Base-by-base conservation (phyloP, 2,888 invertebrate species). In the Autographa gamma region DNA sequence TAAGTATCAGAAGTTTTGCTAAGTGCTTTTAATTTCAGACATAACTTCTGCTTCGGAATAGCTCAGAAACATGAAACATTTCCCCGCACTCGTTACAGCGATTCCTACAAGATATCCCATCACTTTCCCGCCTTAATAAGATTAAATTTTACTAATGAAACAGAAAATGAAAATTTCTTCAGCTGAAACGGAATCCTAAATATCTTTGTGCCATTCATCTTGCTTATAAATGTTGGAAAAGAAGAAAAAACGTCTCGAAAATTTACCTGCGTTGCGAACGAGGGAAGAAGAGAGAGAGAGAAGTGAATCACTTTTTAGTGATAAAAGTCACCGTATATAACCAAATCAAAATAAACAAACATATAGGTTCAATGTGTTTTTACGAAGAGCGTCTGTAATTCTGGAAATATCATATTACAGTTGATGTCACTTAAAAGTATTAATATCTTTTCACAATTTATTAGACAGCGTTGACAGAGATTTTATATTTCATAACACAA, bases 91-190 rank as follows among this genome's bases (percentile, higher is more conserved):
- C 86, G 83, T 90, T 88, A 90, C 86, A 88, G 88, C 85, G 87
- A 89, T 91, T 91, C 85, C 86, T 89, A 84, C 81, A 86, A 92
- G 90, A 92, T 90, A 90, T 89, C 89, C 86, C 90, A 89, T 83
- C 85, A 85, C 86, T 86, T 88, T 88, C 88, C 85, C 88, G 84
- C 80, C 77, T 85, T 93, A 92, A 93, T 92, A 91, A 92, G 91
- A 93, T 94, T 91, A 92, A 92, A 93, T 92, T 93, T 92, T 91
- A 92, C 92, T 92, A 93, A 94, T 93, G 93, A 93, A 94, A 94
- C 91, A 91, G 91, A 94, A 94, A 93, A 93, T 93, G 88, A 89
- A 91, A 91, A 92, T 92, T 91, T 91, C 88, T 88, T 88, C 83
- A 88, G 84, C 84, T 83, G 86, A 88, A 91, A 90, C 82, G 85